A percentile compares a stretch with the other conserved stretches of the same genome.
phyloP scores from a whole-genome alignment of 1,140 invertebrate genomes.

The Drosophila melanica region DNA sequence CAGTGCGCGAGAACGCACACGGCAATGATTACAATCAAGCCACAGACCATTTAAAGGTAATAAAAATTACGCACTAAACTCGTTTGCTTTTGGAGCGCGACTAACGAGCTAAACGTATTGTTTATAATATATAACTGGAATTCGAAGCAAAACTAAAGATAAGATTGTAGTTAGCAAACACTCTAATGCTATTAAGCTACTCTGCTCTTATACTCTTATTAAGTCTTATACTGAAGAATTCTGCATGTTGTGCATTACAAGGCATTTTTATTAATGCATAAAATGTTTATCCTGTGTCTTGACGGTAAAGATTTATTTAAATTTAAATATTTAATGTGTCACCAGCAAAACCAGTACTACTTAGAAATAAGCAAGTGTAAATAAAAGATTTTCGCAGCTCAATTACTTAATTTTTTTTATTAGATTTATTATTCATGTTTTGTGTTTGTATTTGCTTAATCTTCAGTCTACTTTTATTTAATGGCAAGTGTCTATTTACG shows the following conservation, averaged over 20 bases:
- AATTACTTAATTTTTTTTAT: too few relatives aligned
- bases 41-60: slow-evolving; percentile 8
- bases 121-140: slow-evolving; percentile 2
- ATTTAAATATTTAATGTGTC: too few relatives aligned
- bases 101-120: neutral
- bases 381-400: too few relatives aligned
- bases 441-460: neutral
- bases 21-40: slow-evolving; percentile 19
- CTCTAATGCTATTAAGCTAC: neutral
- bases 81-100: slow-evolving; percentile 9
- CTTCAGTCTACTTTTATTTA: neutral
- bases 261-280: neutral
- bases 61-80: slow-evolving; percentile 1
- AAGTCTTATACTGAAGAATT: slow-evolving; percentile 12
- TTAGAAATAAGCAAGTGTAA: neutral
- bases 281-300: too few relatives aligned
- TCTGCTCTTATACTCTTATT: slow-evolving; percentile 17
- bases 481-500: neutral
- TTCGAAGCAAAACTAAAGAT: neutral
- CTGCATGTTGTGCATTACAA: slow-evolving; percentile 17
- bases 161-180: slow-evolving; percentile 1
- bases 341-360: too few relatives aligned
- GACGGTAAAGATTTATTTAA: too few relatives aligned
- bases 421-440: neutral
- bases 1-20: slow-evolving; percentile 38